Evolutionary conservation across 92 coral and sea anemone species (phyloP).

Genomic region (Micromussa lordhowensis): DNA sequence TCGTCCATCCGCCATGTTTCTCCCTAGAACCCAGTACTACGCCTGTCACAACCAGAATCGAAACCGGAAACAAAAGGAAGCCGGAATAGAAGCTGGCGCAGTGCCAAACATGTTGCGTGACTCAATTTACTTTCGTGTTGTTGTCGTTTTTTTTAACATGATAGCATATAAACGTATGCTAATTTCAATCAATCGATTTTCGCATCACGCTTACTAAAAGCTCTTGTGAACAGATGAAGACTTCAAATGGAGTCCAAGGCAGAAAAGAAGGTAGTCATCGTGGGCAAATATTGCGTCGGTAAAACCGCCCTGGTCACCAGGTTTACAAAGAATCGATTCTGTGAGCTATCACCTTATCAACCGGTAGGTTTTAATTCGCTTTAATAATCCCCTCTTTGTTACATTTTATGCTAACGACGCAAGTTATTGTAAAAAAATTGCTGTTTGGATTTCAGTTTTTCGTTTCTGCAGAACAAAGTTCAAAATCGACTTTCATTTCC

Average conservation of each 20-base stretch:
- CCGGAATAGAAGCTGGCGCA: no score
- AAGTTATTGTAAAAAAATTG: not conserved
- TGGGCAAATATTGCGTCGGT: conserved; percentile 92
- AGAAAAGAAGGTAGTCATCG: conserved; percentile 87
- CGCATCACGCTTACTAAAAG: not conserved
- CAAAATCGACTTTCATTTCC: not conserved
- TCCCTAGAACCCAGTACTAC: not conserved
- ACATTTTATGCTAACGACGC: not conserved
- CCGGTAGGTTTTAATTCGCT: not conserved
- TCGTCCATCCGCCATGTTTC: not conserved
- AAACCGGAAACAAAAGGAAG: no score
- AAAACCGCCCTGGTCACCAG: conserved; percentile 88
- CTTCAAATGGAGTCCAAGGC: conserved; percentile 81
- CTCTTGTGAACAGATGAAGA: not conserved
- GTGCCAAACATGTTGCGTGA: no score
- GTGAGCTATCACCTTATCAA: conserved; percentile 61
- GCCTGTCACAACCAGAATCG: no score
- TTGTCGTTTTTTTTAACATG: no score
- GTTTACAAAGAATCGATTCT: conserved; percentile 79
- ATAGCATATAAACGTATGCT: not conserved
- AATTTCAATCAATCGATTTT: not conserved
- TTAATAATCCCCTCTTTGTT: not conserved
- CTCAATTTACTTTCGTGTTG: no score
- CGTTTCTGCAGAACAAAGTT: not conserved
- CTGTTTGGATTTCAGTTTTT: not conserved